Conservation (phyloP, 2,888 invertebrate genomes). For the Diarsia mendica region DNA sequence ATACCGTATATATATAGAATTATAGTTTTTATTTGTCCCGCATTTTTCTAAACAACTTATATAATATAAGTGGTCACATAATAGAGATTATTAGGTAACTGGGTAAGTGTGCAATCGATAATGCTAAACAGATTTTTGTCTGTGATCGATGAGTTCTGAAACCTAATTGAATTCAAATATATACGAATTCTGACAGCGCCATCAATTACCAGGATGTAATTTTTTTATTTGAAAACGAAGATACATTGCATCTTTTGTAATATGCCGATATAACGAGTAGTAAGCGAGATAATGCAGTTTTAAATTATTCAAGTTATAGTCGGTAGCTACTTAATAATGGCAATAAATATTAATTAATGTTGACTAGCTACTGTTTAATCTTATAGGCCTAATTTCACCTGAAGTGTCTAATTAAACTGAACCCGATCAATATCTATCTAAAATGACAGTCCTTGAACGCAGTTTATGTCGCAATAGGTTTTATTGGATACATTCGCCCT, state of each 20-base stretch:
- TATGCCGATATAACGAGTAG: neutral
- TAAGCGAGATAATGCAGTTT: neutral
- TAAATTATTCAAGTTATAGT: conserved; percentile 11
- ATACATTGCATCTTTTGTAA: conserved; percentile 16
- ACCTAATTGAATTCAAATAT: conserved; percentile 29
- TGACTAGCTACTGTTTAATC: too few relatives aligned
- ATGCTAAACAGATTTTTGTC: neutral
- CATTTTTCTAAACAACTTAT: conserved; percentile 22
- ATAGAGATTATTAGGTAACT: conserved; percentile 41
- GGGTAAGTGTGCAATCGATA: conserved; percentile 10
- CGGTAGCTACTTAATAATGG: neutral
- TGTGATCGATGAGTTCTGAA: conserved; percentile 26
- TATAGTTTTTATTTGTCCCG: neutral
- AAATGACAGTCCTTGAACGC: neutral
- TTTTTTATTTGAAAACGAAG: neutral
- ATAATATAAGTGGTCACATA: conserved; percentile 40
- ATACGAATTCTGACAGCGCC: conserved; percentile 21
- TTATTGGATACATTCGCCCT: neutral
- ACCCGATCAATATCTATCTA: neutral
- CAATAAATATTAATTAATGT: neutral
- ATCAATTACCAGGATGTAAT: conserved; percentile 19
- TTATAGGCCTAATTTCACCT: neutral
- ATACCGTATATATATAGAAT: neutral
- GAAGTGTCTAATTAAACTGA: neutral
- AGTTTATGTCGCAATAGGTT: neutral